These are phyloP conservation scores for Prinia subflava DNA, from an alignment of 2,113 vertebrate species.

Conservation along the genomic window DNA sequence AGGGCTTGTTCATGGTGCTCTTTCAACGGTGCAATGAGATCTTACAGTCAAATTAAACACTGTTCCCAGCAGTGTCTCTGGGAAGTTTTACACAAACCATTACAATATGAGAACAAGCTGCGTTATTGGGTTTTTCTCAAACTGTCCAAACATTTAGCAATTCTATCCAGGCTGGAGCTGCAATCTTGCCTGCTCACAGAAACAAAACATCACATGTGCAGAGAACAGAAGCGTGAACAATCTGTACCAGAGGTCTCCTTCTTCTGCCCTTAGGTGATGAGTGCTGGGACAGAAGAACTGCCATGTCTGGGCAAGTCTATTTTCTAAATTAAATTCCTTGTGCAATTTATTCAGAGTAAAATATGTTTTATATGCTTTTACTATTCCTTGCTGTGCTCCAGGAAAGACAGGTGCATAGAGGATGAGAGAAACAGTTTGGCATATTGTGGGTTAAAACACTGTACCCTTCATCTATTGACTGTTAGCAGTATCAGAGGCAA, in stretches of 20 bases:
- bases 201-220: background rate
- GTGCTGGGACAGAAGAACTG: fast-evolving
- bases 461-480: background rate
- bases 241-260: background rate
- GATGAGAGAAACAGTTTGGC: background rate
- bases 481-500: background rate
- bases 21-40: background rate
- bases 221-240: background rate
- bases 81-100: background rate
- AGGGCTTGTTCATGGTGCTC: background rate
- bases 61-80: background rate
- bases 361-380: background rate
- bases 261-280: background rate
- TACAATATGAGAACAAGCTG: background rate
- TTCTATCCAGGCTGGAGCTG: background rate
- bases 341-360: background rate
- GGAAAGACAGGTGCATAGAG: background rate
- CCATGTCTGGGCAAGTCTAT: fast-evolving
- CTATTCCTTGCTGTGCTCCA: background rate
- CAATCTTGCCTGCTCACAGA: background rate
- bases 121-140: background rate
- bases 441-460: background rate
- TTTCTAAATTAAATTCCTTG: background rate
- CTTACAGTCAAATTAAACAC: background rate
- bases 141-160: background rate